Percentiles rank a stretch among this genome's conserved stretches.
These are phyloP conservation scores for Stomorhina lunata DNA, from an alignment of 2,888 invertebrate species.

Conservation along the genomic window DNA sequence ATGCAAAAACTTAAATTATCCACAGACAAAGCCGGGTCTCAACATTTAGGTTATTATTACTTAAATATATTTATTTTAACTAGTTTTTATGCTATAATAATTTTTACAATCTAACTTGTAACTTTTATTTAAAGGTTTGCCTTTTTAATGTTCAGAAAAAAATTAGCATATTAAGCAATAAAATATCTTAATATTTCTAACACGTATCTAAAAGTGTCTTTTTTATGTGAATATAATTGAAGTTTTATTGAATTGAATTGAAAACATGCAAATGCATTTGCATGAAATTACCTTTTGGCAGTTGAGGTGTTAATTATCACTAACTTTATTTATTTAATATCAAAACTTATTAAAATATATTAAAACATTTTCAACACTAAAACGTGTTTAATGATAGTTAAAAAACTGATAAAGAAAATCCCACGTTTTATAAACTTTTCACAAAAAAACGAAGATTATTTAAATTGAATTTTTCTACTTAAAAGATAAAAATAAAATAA, in stretches of 20 bases:
- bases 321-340: background rate
- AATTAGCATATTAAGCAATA: no score
- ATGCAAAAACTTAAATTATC: no score
- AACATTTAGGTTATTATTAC: no score
- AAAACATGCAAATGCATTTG: constrained; percentile 7
- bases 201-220: background rate
- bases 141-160: background rate
- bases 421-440: background rate
- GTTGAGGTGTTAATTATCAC: constrained; percentile 20
- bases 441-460: background rate
- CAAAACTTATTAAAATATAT: background rate
- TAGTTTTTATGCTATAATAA: background rate
- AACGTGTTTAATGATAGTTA: constrained; percentile 14
- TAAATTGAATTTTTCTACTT: background rate
- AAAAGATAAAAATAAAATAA: background rate
- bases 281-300: constrained; percentile 1
- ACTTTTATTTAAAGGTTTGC: constrained; percentile 1
- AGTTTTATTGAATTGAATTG: constrained; percentile 6
- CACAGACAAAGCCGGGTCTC: no score
- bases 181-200: background rate
- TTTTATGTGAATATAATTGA: background rate
- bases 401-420: background rate
- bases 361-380: background rate
- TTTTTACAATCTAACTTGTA: background rate
- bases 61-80: background rate